phyloP scores from a whole-genome alignment of 2,113 vertebrate genomes.

The Pyrgilauda ruficollis region DNA sequence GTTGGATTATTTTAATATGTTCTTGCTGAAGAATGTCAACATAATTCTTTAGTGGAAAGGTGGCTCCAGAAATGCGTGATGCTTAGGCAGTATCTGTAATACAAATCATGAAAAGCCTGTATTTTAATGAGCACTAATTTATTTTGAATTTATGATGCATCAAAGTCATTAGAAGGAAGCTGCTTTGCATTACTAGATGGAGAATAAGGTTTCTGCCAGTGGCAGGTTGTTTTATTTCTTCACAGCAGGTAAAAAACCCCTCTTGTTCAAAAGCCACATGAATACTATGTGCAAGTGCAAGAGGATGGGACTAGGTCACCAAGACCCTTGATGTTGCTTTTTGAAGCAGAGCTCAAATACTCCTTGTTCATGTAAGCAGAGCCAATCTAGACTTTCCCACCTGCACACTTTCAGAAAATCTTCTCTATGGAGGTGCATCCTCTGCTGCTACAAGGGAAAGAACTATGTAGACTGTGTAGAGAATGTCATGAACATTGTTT shows the following conservation, averaged over 20 bases:
- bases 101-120: conserved; percentile 42
- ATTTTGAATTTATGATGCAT: conserved; percentile 65
- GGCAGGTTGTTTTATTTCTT: conserved; percentile 16
- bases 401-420: rapidly evolving
- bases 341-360: background rate
- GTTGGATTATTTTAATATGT: conserved; percentile 45
- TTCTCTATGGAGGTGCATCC: background rate
- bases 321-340: background rate
- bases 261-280: background rate
- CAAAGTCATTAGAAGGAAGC: conserved; percentile 33
- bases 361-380: background rate
- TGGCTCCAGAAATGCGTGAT: conserved; percentile 28
- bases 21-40: conserved; percentile 42
- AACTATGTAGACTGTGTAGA: background rate
- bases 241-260: background rate
- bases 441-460: background rate
- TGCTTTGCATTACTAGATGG: background rate
- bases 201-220: conserved; percentile 1
- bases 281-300: background rate
- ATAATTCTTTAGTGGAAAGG: conserved; percentile 32
- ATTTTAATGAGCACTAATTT: conserved; percentile 61
- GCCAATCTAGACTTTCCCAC: rapidly evolving
- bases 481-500: background rate
- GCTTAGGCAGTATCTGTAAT: conserved; percentile 30
- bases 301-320: background rate